Base-by-base conservation (phyloP, 1,140 invertebrate species). In the Achroia grisella region DNA sequence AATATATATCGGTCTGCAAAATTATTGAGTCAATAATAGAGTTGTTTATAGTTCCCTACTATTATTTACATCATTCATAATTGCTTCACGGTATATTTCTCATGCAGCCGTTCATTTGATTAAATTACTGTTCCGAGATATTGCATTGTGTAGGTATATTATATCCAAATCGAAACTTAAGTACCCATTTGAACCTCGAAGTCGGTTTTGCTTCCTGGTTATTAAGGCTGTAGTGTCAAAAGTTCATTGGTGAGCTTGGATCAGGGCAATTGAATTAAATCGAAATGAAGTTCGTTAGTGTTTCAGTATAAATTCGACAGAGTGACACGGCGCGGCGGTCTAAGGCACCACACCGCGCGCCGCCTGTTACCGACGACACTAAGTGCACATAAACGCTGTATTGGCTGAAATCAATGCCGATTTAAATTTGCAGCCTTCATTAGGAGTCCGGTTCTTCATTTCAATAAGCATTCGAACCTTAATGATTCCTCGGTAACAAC, bases 401-500 rank as follows among this genome's bases (percentile, higher is more conserved):
- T 68, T 61, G 44, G 39, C 62, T 73, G 65, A 79, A 83, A 83
- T 76, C 75, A 69, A 76, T 67, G 73, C 59, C 74, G 69, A 78
- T 80, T 82, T 77, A 70, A 82, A 79, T 77, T 72, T 70, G 79
- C 74, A 45, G 63, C 69, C 69, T 81, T 81, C 77, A 79, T 84
- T 84, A 84, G 60, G 61, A 70, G 67, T 65, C 77, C 72, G 70
- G 75, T 76, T 76, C 57, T 73, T 76, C 77, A 75, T 73, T 81
- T 79, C 74, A 81, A 74, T 80, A 74, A 74, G 68, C 64, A 61
- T 55, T 64, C 58, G 59, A 60, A 65, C 65, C 73, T 73, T 84
- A 84, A 84, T 74, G 80, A 80, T 78, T 77, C 71, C 64, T 55
- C 72, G 61, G 71, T 64, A 76, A 78, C 74, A 77, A 73, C 65